phyloP scores from a whole-genome alignment of 2,797 vertebrate species.

The Numenius phaeopus region DNA sequence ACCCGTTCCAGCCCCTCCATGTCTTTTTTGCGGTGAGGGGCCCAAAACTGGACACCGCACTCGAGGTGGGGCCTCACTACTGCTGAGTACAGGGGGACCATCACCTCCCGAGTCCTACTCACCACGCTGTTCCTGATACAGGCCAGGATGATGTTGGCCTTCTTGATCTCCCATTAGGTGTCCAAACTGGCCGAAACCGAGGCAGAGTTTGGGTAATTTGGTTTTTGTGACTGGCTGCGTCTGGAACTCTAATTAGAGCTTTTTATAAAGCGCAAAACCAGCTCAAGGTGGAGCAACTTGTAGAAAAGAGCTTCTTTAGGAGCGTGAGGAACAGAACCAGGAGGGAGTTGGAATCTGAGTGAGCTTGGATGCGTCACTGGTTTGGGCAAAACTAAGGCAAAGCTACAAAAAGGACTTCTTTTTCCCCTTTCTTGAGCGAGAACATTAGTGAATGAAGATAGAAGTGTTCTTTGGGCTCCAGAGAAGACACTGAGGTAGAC shows the following conservation, averaged over 20 bases:
- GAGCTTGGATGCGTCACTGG: background rate
- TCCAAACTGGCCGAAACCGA: background rate
- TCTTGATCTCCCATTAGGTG: background rate
- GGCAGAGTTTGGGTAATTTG: background rate
- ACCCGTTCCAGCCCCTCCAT: too few relatives aligned
- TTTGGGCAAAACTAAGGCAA: background rate
- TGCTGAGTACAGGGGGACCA: too few relatives aligned
- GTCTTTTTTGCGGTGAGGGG: too few relatives aligned
- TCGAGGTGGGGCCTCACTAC: too few relatives aligned
- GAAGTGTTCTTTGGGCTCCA: background rate
- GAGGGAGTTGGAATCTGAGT: background rate
- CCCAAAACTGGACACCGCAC: too few relatives aligned
- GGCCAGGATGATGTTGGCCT: too few relatives aligned
- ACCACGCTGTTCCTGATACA: too few relatives aligned
- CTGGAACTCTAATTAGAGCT: background rate
- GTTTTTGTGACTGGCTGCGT: background rate
- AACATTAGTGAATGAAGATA: background rate
- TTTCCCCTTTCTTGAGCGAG: background rate
- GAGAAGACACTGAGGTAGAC: background rate
- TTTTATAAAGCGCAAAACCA: background rate
- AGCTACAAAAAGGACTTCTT: accelerated
- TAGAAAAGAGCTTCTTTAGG: background rate
- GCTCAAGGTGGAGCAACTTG: background rate
- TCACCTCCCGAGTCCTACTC: too few relatives aligned
- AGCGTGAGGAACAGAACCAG: background rate